These are phyloP conservation scores for Pteronura brasiliensis DNA, from an alignment of 2,113 vertebrate genomes.

Conservation along the genomic window DNA sequence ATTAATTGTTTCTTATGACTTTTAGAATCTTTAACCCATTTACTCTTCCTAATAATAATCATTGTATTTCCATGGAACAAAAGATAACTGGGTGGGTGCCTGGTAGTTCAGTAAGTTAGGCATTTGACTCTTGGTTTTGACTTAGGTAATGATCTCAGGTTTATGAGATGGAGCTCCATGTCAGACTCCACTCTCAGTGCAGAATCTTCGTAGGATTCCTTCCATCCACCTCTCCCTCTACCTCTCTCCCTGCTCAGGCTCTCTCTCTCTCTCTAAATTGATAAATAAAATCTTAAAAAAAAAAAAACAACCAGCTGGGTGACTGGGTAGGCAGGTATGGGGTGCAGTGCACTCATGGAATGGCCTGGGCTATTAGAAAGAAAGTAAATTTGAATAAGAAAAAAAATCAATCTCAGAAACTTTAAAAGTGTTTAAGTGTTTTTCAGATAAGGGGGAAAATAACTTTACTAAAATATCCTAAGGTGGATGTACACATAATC, in stretches of 20 bases:
- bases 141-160: neutral
- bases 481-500: slow-evolving; percentile 17
- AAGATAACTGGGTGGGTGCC: neutral
- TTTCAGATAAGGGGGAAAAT: neutral
- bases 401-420: slow-evolving; percentile 21
- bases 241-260: neutral
- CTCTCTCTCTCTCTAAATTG: neutral
- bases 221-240: neutral
- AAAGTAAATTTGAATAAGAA: neutral
- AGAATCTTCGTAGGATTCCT: neutral
- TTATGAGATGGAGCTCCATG: neutral
- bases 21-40: neutral
- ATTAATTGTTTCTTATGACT: neutral
- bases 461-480: slow-evolving; percentile 12
- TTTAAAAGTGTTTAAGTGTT: slow-evolving; percentile 18
- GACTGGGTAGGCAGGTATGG: neutral
- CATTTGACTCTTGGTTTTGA: neutral
- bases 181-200: neutral
- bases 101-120: neutral
- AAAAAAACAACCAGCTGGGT: neutral
- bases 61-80: neutral
- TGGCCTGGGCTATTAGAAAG: neutral
- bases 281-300: neutral
- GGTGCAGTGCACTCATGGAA: neutral
- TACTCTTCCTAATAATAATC: neutral